A percentile compares a stretch with the other conserved stretches of the same genome.
Evolutionary conservation across 2,113 vertebrate species (phyloP).

Genomic region (Hydrolagus affinis): DNA sequence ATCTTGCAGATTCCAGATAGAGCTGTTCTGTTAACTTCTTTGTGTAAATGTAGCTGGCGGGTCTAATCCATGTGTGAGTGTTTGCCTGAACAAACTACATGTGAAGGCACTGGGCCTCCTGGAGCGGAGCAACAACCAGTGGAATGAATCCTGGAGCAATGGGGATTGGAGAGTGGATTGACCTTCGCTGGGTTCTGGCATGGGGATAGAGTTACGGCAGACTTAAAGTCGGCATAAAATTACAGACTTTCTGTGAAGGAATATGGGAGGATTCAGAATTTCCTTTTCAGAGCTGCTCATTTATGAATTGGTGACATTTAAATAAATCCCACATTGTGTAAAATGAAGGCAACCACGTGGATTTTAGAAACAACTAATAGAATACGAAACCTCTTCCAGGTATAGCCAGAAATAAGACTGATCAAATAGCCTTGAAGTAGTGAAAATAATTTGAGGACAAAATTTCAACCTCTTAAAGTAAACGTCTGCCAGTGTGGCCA

Average conservation of each 20-base stretch:
- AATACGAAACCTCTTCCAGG: no score
- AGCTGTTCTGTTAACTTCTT: not conserved
- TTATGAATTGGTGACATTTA: no score
- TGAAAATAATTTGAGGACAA: no score
- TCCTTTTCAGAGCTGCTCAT: no score
- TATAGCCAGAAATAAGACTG: no score
- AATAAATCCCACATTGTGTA: no score
- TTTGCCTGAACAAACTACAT: not conserved
- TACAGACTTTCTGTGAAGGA: not conserved
- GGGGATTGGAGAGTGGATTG: not conserved
- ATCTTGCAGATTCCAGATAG: no score
- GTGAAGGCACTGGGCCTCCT: not conserved
- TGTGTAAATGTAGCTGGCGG: not conserved
- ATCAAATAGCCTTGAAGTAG: no score
- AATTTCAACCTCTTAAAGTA: no score
- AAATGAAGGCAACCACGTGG: no score
- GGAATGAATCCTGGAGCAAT: not conserved
- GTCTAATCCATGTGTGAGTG: not conserved
- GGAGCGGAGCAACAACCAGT: not conserved
- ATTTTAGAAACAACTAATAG: no score
- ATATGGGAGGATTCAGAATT: not conserved
- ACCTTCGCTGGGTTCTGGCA: not conserved
- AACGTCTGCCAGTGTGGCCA: no score
- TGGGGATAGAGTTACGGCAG: not conserved
- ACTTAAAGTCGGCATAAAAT: constrained; percentile 3